Evolutionary conservation across 2,113 vertebrate species (phyloP).

Genomic region (Tautogolabrus adspersus): DNA sequence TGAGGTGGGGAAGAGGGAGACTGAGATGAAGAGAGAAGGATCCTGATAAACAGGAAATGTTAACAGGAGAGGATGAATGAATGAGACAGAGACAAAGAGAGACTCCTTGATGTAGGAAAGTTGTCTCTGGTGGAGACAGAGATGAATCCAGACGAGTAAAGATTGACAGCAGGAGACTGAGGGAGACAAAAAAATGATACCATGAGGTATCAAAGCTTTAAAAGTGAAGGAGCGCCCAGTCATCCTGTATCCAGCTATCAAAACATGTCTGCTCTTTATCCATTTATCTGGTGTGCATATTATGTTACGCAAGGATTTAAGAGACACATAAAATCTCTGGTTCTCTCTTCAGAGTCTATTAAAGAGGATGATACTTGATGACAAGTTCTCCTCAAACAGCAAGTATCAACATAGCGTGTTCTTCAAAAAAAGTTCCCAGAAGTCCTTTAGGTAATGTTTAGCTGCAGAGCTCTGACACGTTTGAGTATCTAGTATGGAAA

Average conservation of each 20-base stretch:
- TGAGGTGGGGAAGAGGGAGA: slow-evolving; percentile 15
- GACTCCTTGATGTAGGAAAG: slow-evolving; percentile 62
- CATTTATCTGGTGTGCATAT: not conserved
- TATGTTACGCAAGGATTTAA: not conserved
- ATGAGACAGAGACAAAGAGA: slow-evolving; percentile 42
- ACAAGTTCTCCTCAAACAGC: not conserved
- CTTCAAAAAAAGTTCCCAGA: not conserved
- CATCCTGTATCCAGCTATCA: slow-evolving; percentile 6
- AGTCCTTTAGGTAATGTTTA: not conserved
- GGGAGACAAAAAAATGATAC: slow-evolving; percentile 38
- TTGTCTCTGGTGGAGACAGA: slow-evolving; percentile 46
- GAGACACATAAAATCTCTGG: not conserved
- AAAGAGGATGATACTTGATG: not conserved
- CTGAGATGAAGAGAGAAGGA: slow-evolving; percentile 40
- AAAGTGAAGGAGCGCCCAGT: slow-evolving; percentile 11
- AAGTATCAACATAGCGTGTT: not conserved
- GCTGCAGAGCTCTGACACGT: not conserved
- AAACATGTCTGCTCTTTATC: not conserved
- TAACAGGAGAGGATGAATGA: slow-evolving; percentile 26
- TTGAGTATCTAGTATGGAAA: not conserved
- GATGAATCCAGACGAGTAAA: slow-evolving; percentile 52
- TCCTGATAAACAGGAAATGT: slow-evolving; percentile 68
- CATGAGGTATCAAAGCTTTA: slow-evolving; percentile 19
- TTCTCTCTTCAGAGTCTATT: not conserved
- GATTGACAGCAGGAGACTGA: slow-evolving; percentile 38